These are phyloP conservation scores for Thalassarche chlororhynchos DNA, from an alignment of 2,113 vertebrate species.

Conservation along the genomic window DNA sequence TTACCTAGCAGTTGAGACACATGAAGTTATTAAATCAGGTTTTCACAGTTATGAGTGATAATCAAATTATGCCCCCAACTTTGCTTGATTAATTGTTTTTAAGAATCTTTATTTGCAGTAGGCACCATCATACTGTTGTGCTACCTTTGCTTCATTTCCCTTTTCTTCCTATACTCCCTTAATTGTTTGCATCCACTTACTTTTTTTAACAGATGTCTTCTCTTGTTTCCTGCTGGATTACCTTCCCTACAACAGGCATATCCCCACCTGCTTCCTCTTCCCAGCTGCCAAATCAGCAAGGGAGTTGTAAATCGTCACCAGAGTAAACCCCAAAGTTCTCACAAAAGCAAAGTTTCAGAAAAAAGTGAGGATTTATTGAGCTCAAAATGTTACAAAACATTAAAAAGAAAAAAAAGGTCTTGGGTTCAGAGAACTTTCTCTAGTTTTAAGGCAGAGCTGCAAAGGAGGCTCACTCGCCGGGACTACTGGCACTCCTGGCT, in stretches of 20 bases:
- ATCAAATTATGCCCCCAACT: neutral
- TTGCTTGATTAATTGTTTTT: neutral
- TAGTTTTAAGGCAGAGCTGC: neutral
- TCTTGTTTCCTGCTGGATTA: neutral
- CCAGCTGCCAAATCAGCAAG: neutral
- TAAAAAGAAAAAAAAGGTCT: too few relatives aligned
- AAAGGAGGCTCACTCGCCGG: accelerated
- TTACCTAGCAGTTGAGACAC: neutral
- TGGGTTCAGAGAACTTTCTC: neutral
- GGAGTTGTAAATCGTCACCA: neutral
- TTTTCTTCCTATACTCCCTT: neutral
- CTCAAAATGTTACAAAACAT: neutral
- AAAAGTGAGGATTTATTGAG: neutral
- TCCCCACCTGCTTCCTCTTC: neutral
- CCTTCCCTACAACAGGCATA: neutral
- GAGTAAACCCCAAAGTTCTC: neutral
- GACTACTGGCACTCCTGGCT: neutral
- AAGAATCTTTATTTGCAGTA: neutral
- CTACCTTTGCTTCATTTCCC: neutral
- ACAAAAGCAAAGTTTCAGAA: neutral
- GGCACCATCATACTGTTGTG: neutral
- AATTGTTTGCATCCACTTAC: neutral
- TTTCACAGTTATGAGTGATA: neutral
- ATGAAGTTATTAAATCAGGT: neutral
- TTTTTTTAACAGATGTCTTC: neutral